Base-by-base conservation (phyloP, 1,140 invertebrate genomes). In the Nephila pilipes region DNA sequence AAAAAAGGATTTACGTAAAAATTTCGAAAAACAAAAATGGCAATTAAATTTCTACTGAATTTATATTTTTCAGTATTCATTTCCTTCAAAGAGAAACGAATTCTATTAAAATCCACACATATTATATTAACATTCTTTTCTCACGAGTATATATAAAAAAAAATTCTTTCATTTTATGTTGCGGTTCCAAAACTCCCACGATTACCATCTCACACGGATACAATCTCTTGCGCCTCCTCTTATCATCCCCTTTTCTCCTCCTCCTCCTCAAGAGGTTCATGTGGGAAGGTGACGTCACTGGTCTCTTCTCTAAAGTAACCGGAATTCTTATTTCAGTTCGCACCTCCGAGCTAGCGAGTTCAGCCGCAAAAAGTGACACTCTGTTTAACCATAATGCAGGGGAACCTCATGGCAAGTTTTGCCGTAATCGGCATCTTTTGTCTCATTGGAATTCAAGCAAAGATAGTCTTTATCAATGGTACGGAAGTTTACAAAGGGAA, bases 391-490 rank as follows among this genome's bases (percentile, higher is more conserved):
- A 16, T 10, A 32, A 75, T 75, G 69, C 16, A 75, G 69, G 14
- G 29, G 32, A 75, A 32, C 29, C 69, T 16, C 12, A 2, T 32
- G 32, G 16, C 69, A 75, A 36, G 25, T 75, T 75, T 75, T 16
- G 69, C 69, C 16, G 69, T 36, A 1, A 12, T 75, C 32, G 32
- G 69, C 6, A 18, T 75, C 29, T 75, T 14, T 29, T 83, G 12
- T n/a, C 29, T 83, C 22, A 29, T 57, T 16, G 20, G 14, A 55
- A 57, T 83, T 54, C n/a, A 83, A 18, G 65, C 63, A 29, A 93
- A 93, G 60, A 93, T 93, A 12, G 85, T 93, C 4, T 87, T 79
- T 87, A 63, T 93, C 54, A 93, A 93, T 80, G 91, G 91, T 16
- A 93, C 91, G 3, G 91, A 93, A 58, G 79, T 87, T 8, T 80